Evolutionary conservation across 2,888 invertebrate species (phyloP), one percentile per base, ranked within the genome.

Genomic region (Drosophila limbata): DNA sequence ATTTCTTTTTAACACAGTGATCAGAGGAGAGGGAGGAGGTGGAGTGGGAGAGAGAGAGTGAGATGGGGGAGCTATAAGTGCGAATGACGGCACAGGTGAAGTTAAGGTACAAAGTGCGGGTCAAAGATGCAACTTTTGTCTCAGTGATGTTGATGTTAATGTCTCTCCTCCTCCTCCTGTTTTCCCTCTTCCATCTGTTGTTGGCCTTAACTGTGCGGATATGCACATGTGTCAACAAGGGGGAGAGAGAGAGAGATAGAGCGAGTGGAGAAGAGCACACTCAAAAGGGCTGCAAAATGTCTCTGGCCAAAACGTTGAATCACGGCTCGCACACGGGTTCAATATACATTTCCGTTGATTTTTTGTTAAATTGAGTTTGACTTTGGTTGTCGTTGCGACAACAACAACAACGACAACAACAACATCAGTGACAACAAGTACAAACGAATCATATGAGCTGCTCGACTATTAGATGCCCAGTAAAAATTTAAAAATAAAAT

Each of bases 351-450:
- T 75, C 76, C 83, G 84, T 84, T 86, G 84, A 84, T 84, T 83
- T 83, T 86, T 86, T 83, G 84, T 86, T 83, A 78, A 83, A 83
- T 83, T 84, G 87, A 76, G 87, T 84, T 83, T 84, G 84, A 81
- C 87, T 82, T 73, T 77, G 74, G 75, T 56, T 81, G 81, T 73
- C 84, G 82, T 40, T 67, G 42, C 71, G 50, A 44, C 70, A 51
- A 52, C 56, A 31, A 21, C 60, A 64, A 17, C 59, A 53, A 28
- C 60, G 33, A 37, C 37, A 45, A 35, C 39, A 9, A 39, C 15
- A 37, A 37, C n/a, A n/a, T 6, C n/a, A 39, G 39, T 15, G 39
- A 17, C 9, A 39, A 39, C 39, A 28, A n/a, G 35, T n/a, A 13
- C 2, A 37, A n/a, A 6, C 0, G 1, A 4, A 0, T 6, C 37